Base-by-base conservation (phyloP, 1,140 invertebrate species). In the Drosophila mayri region DNA sequence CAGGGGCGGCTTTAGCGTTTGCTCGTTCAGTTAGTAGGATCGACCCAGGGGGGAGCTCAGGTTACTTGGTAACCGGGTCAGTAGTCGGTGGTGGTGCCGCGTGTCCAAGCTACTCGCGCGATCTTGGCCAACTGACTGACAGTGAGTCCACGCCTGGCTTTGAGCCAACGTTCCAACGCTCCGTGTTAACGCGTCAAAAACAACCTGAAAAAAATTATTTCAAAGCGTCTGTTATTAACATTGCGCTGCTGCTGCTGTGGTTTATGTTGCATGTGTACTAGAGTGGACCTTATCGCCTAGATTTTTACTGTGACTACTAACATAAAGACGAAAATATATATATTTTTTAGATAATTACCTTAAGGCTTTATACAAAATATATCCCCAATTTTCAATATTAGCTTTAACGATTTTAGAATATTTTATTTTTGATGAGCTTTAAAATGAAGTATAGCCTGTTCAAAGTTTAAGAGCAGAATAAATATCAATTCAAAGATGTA, bases 101-200 rank as follows among this genome's bases (percentile, higher is more conserved):
- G 76, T 81, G 83, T 87, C 79, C 80, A 88, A 88, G 76, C 84
- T 62, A 58, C 72, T 84, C 55, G 85, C 85, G 50, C 62, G 84
- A 80, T 88, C 65, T 88, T 74, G 46, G 49, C 73, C 80, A 88
- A 88, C 84, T 90, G 81, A 88, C 67, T 68, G 66, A 44, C 35
- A 50, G 28, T 52, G 54, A 59, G 67, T 82, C 76, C 63, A 65
- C 64, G 61, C 77, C 67, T 47, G 72, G 60, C 57, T 74, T 47
- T 35, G 62, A 70, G 40, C 60, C 43, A 50, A 50, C 47, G 16
- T 52, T 60, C 22, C 60, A 50, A 83, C 80, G 50, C 52, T 55
- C 61, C 60, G 84, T 70, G 66, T 76, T 84, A 84, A 90, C 80
- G 76, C 81, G 84, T 88, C 73, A 75, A 77, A 83, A 88, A 84